Base-by-base conservation (phyloP, 2,797 vertebrate species). In the Esox masquinongy region DNA sequence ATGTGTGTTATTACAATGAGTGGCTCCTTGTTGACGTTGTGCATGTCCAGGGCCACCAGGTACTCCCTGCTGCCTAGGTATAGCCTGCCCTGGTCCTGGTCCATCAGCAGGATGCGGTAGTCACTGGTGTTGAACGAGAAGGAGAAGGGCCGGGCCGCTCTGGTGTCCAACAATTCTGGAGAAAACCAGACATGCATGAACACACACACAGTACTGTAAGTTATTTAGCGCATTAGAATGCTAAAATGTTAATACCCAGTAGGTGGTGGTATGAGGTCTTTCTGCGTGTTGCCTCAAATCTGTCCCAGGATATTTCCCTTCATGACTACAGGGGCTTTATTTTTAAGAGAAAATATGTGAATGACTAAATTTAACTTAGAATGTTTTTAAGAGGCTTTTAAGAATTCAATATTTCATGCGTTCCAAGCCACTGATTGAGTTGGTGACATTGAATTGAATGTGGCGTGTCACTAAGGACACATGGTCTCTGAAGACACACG, bases 121-220 rank as follows among this genome's bases (percentile, higher is more conserved):
- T 96, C 95, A 12, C 95, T 96, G 83, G 94, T 95, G 92, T 96
- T 95, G 88, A 96, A 95, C 81, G 94, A 92, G 82, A 96, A 96
- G 73, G 93, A 94, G 88, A 96, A 96, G 15, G 95, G 95, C 2
- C 95, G 90, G 0, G 92, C 93, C 0, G 95, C 94, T 70, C 93
- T 92, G 0, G 95, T 95, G 87, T 96, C 94, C 92, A 96, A 90
- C 67, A 96, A 88, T 50, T 96, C 95, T 96, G 87, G 34, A 11
- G 39, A 87, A 19, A 71, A 29, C 49, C 34, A 78, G 5, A 66
- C 6, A 43, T 5, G 59, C 51, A 47, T 16, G 9, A 14, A 17
- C 19, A 31, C 56, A 73, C 3, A n/a, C 24, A 66, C 4, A 73
- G 24, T 7, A 64, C 61, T 29, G 29, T 66, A 2, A 66, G 24